Base-by-base conservation (phyloP, 1,140 invertebrate genomes). In the Lordiphosa mommai region DNA sequence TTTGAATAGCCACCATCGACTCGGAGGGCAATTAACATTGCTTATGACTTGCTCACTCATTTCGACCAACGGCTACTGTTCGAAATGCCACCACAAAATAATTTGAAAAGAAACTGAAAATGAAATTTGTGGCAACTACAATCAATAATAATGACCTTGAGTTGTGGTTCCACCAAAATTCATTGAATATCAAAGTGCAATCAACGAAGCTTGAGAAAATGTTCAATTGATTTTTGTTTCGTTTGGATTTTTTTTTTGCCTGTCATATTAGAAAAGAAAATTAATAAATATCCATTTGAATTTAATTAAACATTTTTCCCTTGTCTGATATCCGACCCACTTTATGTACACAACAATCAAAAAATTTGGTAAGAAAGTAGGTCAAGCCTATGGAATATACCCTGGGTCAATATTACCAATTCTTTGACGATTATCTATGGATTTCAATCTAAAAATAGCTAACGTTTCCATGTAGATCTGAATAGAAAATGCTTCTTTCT, bases 81-180 rank as follows among this genome's bases (percentile, higher is more conserved):
- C 23, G 23, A 27, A 27, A 27, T 27, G 23, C 23, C 23, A 27
- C 23, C 23, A 27, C 23, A 30, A 47, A 47, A 30, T 30, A 6
- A 7, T 2, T 32, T 12, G 27, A 46, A 46, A 46, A 41, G 38
- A 23, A 41, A 23, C 16, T 27, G 40, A 43, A 43, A 43, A 20
- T 43, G 23, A 27, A 27, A 43, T 43, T 43, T 43, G 20, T 29
- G 23, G 23, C 10, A 43, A 13, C 10, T 29, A 12, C 40, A 43
- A 23, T 8, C 10, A 23, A 48, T 27, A 30, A 32, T 29, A 38
- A n/a, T 41, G 73, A 77, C 73, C 74, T 80, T 80, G 76, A 82
- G 52, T 49, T 70, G 79, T 14, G 71, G 61, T 44, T 60, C 17
- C 23, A 20, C 51, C 36, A 58, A 60, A 49, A 43, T 57, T 66